Evolutionary conservation across 2,888 invertebrate species (phyloP).

Genomic region (Zaprionus obscuricornis): DNA sequence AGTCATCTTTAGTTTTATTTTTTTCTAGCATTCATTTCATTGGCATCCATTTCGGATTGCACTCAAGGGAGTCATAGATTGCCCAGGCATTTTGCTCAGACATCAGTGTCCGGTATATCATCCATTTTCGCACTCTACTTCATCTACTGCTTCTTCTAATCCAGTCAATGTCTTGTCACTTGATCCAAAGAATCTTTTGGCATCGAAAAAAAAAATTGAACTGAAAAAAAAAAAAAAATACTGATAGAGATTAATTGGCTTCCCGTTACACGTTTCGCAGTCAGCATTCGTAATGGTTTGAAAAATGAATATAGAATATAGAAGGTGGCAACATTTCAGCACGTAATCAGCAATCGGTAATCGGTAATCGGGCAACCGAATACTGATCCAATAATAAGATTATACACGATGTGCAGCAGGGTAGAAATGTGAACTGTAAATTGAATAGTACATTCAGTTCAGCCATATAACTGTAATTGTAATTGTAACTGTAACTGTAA

Average conservation of each 20-base stretch:
- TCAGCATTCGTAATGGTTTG: conserved; percentile 35
- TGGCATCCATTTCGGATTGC: conserved; percentile 79
- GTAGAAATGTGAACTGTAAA: conserved; percentile 25
- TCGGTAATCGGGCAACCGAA: conserved; percentile 10
- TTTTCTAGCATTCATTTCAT: conserved; percentile 70
- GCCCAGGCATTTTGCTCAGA: conserved; percentile 30
- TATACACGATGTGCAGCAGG: conserved; percentile 38
- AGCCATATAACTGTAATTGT: not conserved
- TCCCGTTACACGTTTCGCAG: conserved; percentile 56
- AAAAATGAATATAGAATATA: conserved; percentile 16
- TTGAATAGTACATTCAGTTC: conserved; percentile 23
- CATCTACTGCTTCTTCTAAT: conserved; percentile 49
- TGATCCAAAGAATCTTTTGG: conserved; percentile 52
- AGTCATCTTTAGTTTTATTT: conserved; percentile 47
- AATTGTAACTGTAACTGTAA: conserved; percentile 6
- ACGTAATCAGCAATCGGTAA: too few relatives aligned
- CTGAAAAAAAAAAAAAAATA: conserved; percentile 33
- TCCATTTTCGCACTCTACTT: conserved; percentile 30
- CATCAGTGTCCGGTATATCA: conserved; percentile 16
- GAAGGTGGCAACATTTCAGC: conserved; percentile 36
- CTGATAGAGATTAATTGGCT: conserved; percentile 76
- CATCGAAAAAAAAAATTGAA: too few relatives aligned
- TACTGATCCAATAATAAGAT: conserved; percentile 52
- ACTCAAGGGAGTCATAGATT: conserved; percentile 77
- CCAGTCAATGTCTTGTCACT: conserved; percentile 77